Base-by-base conservation (phyloP, 2,113 vertebrate species). In the Scartelaos histophorus region DNA sequence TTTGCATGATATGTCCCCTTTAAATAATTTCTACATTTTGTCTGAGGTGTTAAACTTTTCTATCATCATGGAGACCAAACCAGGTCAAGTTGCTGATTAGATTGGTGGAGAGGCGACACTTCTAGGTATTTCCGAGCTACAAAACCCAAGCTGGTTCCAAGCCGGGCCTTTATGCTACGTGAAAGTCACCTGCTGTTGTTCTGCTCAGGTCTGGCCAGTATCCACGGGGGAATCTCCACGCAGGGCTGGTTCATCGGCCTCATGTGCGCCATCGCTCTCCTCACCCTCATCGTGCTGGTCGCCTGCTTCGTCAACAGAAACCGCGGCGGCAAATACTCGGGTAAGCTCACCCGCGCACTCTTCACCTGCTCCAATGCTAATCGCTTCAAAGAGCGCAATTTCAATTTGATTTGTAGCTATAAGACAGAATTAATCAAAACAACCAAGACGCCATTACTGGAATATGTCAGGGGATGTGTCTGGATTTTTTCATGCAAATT, bases 191-290 rank as follows among this genome's bases (percentile, higher is more conserved):
- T 51, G 29, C 45, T 73, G 12, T 84, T 89, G 71, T 89, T 73
- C 84, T 78, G 69, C 19, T 76, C 92, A 98, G 97, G 95, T 89
- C 93, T 95, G n/a, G 93, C 94, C 67, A 96, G 96, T 76, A 87
- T 96, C 80, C 95, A 96, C 0, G 95, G 94, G 13, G 94, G 95
- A 84, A 95, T 98, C 82, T 95, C 97, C 75, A 96, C 95, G 57
- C 96, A 97, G 90, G 96, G 98, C 78, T 99, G 98, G 98, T 98
- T 98, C 83, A 98, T 99, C 77, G 98, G 98, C 72, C 73, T 99
- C 86, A 97, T 99, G 98, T 96, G 95, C 1, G 96, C 96, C n/a
- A 82, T 98, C 3, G 97, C 97, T 78, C 86, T 97, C 29, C 96
- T 99, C 82, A 99, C 96, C 0, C 94, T 99, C 25, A 89, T 95